These are phyloP conservation scores for Trachurus trachurus DNA, from an alignment of 2,797 vertebrate genomes.

Conservation along the genomic window DNA sequence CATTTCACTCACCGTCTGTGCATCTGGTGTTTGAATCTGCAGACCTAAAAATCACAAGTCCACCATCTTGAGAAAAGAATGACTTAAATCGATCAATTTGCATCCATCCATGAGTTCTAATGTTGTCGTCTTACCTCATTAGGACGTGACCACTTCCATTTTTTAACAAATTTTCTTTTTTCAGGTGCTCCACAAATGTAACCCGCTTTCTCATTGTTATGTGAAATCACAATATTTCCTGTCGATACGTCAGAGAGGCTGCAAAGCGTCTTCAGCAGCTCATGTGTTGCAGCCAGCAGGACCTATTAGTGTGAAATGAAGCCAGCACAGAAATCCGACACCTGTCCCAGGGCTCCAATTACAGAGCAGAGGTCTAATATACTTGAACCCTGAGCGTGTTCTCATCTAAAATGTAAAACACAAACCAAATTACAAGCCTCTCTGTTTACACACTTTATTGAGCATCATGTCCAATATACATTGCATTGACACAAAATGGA, in stretches of 20 bases:
- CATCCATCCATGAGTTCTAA: not conserved
- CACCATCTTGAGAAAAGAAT: not conserved
- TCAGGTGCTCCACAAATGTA: slow-evolving; percentile 69
- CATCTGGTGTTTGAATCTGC: slow-evolving; percentile 28
- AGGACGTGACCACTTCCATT: slow-evolving; percentile 31
- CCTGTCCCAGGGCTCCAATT: slow-evolving; percentile 59
- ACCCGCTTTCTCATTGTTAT: slow-evolving; percentile 71
- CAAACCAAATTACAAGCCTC: slow-evolving; percentile 48
- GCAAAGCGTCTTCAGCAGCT: slow-evolving; percentile 19
- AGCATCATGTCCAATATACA: slow-evolving; percentile 86
- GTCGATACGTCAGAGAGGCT: slow-evolving; percentile 7
- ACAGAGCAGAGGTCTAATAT: slow-evolving; percentile 59
- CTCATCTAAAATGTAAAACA: slow-evolving; percentile 64
- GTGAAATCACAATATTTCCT: slow-evolving; percentile 18
- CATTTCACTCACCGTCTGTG: slow-evolving; percentile 53
- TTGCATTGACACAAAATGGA: slow-evolving; percentile 82
- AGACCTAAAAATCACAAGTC: slow-evolving; percentile 47
- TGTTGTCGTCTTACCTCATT: slow-evolving; percentile 49
- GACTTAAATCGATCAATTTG: not conserved
- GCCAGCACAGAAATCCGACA: slow-evolving; percentile 57
- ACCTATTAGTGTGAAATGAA: slow-evolving; percentile 52
- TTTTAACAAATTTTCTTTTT: slow-evolving; percentile 55
- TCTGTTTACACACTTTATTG: slow-evolving; percentile 87
- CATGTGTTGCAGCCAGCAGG: slow-evolving; percentile 33
- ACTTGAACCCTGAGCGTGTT: slow-evolving; percentile 60